Conservation (phyloP, 2,113 vertebrate species). For the Etheostoma spectabile region DNA sequence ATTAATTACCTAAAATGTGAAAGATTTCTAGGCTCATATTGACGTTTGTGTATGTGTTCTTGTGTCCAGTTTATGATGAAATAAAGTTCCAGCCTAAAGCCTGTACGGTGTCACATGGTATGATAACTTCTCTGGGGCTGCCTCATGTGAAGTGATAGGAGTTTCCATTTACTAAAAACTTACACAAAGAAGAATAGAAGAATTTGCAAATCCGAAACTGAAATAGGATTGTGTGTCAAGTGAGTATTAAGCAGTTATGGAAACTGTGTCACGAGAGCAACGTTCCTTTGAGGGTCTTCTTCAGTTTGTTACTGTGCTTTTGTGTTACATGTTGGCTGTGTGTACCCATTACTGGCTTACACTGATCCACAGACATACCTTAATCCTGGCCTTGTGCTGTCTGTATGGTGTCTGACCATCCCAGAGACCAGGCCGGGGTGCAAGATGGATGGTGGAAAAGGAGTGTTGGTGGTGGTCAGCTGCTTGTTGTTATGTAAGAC, state of each 20-base stretch:
- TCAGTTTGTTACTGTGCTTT: background rate
- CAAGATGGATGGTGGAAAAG: constrained; percentile 30
- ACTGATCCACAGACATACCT: constrained; percentile 7
- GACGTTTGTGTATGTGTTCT: constrained; percentile 36
- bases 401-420: constrained; percentile 33
- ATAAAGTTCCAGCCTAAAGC: constrained; percentile 68
- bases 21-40: constrained; percentile 25
- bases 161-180: background rate
- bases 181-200: background rate
- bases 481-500: constrained; percentile 65
- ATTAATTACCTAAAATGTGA: constrained; percentile 35
- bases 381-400: constrained; percentile 9
- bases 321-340: constrained; percentile 24
- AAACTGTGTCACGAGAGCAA: background rate
- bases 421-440: constrained; percentile 35
- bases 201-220: background rate
- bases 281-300: constrained; percentile 18
- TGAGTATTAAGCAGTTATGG: background rate
- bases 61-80: constrained; percentile 45
- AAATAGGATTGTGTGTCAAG: background rate
- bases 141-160: background rate
- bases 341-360: constrained; percentile 3
- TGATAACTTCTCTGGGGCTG: background rate
- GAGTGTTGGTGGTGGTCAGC: constrained; percentile 66
- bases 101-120: constrained; percentile 21